Conservation (phyloP, 2,113 vertebrate species). For the Ammodytes marinus region DNA sequence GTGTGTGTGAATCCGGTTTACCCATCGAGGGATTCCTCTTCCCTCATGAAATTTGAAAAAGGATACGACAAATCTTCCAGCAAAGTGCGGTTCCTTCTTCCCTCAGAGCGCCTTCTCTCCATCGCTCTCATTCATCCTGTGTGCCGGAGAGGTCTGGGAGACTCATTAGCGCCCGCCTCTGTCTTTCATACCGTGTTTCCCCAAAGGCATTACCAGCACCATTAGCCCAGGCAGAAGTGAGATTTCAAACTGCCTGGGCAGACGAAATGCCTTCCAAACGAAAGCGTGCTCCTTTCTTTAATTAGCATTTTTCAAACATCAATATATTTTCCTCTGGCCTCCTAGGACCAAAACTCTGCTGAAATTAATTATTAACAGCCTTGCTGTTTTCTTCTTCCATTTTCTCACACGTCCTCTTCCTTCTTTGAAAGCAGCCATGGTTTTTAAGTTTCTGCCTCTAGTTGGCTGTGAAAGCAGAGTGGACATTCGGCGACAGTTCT, state of each 20-base stretch:
- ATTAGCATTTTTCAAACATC: conserved; percentile 84
- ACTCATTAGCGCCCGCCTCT: conserved; percentile 79
- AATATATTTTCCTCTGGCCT: conserved; percentile 78
- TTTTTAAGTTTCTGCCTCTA: conserved; percentile 55
- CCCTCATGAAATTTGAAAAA: conserved; percentile 56
- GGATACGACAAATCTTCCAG: conserved; percentile 40
- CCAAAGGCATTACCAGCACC: conserved; percentile 77
- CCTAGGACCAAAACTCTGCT: conserved; percentile 73
- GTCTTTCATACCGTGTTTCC: conserved; percentile 75
- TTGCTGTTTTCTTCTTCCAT: conserved; percentile 71
- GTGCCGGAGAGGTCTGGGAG: conserved; percentile 69
- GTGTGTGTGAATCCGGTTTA: conserved; percentile 31
- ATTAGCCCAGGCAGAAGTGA: conserved; percentile 72
- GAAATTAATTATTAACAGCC: conserved; percentile 80
- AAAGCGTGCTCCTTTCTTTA: conserved; percentile 78
- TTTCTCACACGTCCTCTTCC: conserved; percentile 48
- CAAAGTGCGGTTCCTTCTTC: conserved; percentile 48
- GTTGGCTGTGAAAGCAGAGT: conserved; percentile 36
- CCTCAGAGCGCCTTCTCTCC: conserved; percentile 49
- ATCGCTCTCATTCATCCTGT: conserved; percentile 63
- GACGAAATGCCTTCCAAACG: conserved; percentile 78
- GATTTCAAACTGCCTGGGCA: conserved; percentile 79
- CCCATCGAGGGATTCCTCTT: conserved; percentile 39
- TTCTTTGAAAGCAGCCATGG: conserved; percentile 56
- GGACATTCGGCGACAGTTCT: conserved; percentile 43